phyloP scores from a whole-genome alignment of 2,888 invertebrate genomes.

The Drosophila multiciliata region DNA sequence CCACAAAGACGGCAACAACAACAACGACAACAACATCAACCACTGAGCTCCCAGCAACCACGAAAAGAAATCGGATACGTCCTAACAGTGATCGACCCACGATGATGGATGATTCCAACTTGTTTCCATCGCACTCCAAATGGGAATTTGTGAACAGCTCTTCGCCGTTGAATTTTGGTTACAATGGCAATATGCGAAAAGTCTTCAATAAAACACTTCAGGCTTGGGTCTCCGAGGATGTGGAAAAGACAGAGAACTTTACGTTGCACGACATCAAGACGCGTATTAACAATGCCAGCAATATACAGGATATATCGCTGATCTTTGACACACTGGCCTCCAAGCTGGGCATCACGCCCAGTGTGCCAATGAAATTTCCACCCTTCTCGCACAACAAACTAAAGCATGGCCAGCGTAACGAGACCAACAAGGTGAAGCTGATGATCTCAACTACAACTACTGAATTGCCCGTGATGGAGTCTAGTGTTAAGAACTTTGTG shows the following conservation, averaged over 20 bases:
- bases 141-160: conserved; percentile 88
- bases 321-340: conserved; percentile 88
- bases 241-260: conserved; percentile 79
- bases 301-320: conserved; percentile 87
- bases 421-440: conserved; percentile 59
- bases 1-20: conserved; percentile 27
- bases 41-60: conserved; percentile 48
- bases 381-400: conserved; percentile 84
- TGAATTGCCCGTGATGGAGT: conserved; percentile 33
- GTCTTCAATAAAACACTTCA: conserved; percentile 88
- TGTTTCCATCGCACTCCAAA: conserved; percentile 85
- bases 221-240: conserved; percentile 87
- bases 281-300: conserved; percentile 84
- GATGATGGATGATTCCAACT: conserved; percentile 82
- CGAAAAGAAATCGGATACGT: conserved; percentile 71
- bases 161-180: conserved; percentile 69
- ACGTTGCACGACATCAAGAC: conserved; percentile 82
- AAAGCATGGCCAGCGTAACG: conserved; percentile 76
- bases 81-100: conserved; percentile 69
- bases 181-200: conserved; percentile 85
- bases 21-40: conserved; percentile 48
- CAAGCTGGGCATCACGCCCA: conserved; percentile 85
- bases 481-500: conserved; percentile 50
- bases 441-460: conserved; percentile 55
- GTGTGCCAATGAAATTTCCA: conserved; percentile 82